Base-by-base conservation (phyloP, 2,797 vertebrate species). In the Acanthis flammea region DNA sequence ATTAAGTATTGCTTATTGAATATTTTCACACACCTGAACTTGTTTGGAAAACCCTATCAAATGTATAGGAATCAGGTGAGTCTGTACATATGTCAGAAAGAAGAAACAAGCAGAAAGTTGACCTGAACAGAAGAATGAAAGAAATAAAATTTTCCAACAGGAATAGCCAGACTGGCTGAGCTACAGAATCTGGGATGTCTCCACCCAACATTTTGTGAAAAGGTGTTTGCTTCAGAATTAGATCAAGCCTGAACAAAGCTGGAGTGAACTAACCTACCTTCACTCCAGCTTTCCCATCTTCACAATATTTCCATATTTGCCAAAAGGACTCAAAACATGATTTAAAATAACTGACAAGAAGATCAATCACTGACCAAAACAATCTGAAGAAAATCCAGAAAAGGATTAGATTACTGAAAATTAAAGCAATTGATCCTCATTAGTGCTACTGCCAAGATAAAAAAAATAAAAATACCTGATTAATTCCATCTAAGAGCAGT, bases 221-320 rank as follows among this genome's bases (percentile, higher is more conserved):
- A 94, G 75, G 24, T 63, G 55, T 51, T 89, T 61, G 28, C 53
- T 83, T 88, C 75, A 88, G 54, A 58, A 54, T 70, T 68, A 86
- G 27, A 74, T 83, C 65, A 94, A 92, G 70, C 33, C 73, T 91
- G 73, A 92, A 88, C 70, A 90, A 92, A 81, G 54, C 54, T 75
- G 51, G 33, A 90, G 76, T 70, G 62, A 93, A 62, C 62, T 86
- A 79, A 88, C 22, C 31, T 62, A 39, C 37, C 19, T 70, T 78
- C 39, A 76, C 42, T 93, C 31, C 66, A 95, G 62, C 14, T 80
- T 87, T 80, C 45, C 55, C 39, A 81, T 54, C 75, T 60, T 81
- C 62, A 88, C 47, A 45, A 25, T 55, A 35, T 60, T 78, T 86
- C 58, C 47, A 9, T 73, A 68, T 86, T 79, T 94, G 41, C 73